phyloP scores from a whole-genome alignment of 1,140 invertebrate species.

The Calephelis nemesis region DNA sequence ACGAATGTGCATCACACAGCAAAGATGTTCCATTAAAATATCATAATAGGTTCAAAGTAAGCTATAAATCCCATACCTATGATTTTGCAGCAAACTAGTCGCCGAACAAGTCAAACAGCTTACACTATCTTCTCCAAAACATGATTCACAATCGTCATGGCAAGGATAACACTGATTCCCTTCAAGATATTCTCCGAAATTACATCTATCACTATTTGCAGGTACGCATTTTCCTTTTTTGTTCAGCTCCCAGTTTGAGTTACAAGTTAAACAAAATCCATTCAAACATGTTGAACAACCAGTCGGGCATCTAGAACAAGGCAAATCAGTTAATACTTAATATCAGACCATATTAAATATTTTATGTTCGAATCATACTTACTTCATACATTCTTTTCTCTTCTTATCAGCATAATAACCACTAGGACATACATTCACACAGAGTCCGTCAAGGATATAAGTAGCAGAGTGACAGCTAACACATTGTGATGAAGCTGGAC shows the following conservation, averaged over 20 bases:
- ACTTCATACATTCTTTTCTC: slow-evolving; percentile 85
- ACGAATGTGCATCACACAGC: too few relatives aligned
- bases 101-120: slow-evolving; percentile 85
- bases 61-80: slow-evolving; percentile 47
- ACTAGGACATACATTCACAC: slow-evolving; percentile 83
- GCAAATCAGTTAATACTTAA: background rate
- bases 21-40: too few relatives aligned
- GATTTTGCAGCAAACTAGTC: slow-evolving; percentile 83
- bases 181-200: slow-evolving; percentile 74
- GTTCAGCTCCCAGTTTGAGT: slow-evolving; percentile 85
- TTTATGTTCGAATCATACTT: slow-evolving; percentile 35
- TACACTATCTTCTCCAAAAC: slow-evolving; percentile 83
- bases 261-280: slow-evolving; percentile 84
- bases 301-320: slow-evolving; percentile 81
- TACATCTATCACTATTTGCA: slow-evolving; percentile 83
- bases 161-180: slow-evolving; percentile 83
- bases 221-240: slow-evolving; percentile 86
- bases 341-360: background rate
- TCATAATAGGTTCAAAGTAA: too few relatives aligned
- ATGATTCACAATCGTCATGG: slow-evolving; percentile 85
- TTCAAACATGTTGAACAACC: slow-evolving; percentile 86
- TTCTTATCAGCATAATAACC: slow-evolving; percentile 88
- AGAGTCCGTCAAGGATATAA: slow-evolving; percentile 83
- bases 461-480: slow-evolving; percentile 86
- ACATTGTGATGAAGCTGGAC: slow-evolving; percentile 87